phyloP scores from a whole-genome alignment of 2,113 vertebrate species.

The Notiomystis cincta region DNA sequence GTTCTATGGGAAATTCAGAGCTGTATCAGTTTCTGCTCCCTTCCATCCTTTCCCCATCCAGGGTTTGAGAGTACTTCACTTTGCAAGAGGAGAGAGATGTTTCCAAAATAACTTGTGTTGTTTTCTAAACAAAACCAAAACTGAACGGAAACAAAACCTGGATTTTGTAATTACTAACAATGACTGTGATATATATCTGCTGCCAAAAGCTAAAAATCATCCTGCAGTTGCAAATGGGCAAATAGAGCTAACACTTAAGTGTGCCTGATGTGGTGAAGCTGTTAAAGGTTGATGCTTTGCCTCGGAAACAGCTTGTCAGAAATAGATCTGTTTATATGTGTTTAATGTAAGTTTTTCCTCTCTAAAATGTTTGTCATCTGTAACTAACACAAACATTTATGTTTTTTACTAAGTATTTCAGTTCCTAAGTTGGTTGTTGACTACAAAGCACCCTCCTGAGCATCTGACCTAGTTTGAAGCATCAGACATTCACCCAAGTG shows the following conservation, averaged over 20 bases:
- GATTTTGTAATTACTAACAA: not conserved
- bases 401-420: not conserved
- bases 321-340: not conserved
- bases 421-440: not conserved
- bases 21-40: not conserved
- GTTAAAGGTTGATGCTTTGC: not conserved
- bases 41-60: not conserved
- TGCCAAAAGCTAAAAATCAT: not conserved
- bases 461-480: slow-evolving; percentile 59
- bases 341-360: not conserved
- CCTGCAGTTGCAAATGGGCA: not conserved
- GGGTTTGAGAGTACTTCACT: not conserved
- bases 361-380: not conserved
- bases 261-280: not conserved
- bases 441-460: not conserved
- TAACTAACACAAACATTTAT: not conserved
- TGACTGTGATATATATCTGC: not conserved
- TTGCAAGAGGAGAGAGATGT: not conserved
- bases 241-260: not conserved
- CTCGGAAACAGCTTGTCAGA: not conserved
- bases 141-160: not conserved
- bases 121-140: not conserved
- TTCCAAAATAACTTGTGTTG: not conserved
- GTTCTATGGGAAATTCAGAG: not conserved
- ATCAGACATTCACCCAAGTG: not conserved